Conservation (phyloP, 2,888 invertebrate species). For the Drosophila helvetica region DNA sequence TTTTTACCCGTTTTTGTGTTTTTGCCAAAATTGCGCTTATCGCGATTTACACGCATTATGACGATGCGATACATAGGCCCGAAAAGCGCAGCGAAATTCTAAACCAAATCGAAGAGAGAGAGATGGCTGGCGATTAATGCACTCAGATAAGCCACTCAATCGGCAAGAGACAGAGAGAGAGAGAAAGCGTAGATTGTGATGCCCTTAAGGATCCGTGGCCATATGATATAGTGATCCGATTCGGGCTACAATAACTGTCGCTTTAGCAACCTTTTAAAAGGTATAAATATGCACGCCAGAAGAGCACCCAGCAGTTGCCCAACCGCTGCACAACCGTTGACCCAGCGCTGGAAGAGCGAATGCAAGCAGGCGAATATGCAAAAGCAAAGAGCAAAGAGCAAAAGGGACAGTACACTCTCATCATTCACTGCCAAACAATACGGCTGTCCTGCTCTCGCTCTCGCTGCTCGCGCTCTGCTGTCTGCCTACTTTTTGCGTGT, state of each 20-base stretch:
- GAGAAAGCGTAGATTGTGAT: too few relatives aligned
- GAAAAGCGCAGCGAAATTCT: slow-evolving; percentile 79
- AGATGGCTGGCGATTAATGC: slow-evolving; percentile 64
- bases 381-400: slow-evolving; percentile 14
- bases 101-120: slow-evolving; percentile 58
- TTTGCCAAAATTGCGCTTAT: slow-evolving; percentile 68
- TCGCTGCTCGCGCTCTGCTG: slow-evolving; percentile 27
- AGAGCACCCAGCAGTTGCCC: slow-evolving; percentile 20
- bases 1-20: slow-evolving; percentile 32
- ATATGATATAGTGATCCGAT: too few relatives aligned
- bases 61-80: slow-evolving; percentile 40
- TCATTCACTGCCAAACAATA: not conserved
- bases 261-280: too few relatives aligned
- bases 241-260: too few relatives aligned
- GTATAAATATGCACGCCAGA: too few relatives aligned
- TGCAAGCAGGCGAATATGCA: not conserved
- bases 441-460: slow-evolving; percentile 16
- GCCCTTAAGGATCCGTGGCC: too few relatives aligned
- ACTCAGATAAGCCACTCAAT: slow-evolving; percentile 2
- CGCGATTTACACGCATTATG: slow-evolving; percentile 78
- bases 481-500: slow-evolving; percentile 52
- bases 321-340: slow-evolving; percentile 1
- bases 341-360: not conserved
- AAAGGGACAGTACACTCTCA: slow-evolving; percentile 1
- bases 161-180: too few relatives aligned